Evolutionary conservation across 2,113 vertebrate genomes (phyloP).

Genomic region (Microtus pennsylvanicus): DNA sequence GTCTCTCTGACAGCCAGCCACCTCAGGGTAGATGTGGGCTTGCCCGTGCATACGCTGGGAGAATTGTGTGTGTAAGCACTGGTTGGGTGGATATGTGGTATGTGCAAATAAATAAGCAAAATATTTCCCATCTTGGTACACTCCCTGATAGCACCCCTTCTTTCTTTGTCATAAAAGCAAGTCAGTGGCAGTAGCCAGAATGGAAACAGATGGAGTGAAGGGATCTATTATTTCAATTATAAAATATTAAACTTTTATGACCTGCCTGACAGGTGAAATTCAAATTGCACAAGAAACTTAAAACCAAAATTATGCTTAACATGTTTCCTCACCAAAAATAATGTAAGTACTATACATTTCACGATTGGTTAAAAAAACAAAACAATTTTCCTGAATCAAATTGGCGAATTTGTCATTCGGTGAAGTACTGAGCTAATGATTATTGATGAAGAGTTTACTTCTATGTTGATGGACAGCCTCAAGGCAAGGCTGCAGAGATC

Average conservation of each 20-base stretch:
- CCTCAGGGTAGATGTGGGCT: background rate
- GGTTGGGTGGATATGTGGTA: background rate
- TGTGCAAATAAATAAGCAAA: background rate
- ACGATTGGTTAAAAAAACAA: background rate
- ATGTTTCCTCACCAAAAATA: background rate
- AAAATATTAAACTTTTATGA: slow-evolving; percentile 7
- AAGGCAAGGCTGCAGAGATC: background rate
- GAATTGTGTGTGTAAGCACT: too few species aligned
- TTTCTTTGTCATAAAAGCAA: background rate
- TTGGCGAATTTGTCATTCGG: background rate
- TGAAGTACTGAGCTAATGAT: background rate
- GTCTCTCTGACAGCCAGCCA: background rate
- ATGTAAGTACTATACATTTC: background rate
- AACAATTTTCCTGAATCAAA: background rate
- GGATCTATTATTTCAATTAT: background rate
- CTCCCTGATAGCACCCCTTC: background rate
- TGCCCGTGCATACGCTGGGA: background rate
- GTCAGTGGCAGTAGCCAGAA: background rate
- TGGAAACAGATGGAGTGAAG: background rate
- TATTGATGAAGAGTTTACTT: background rate
- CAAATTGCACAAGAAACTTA: background rate
- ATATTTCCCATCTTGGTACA: background rate
- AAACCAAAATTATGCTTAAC: background rate
- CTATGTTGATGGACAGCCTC: background rate
- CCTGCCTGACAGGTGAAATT: background rate